Percentiles rank a stretch among this genome's conserved stretches.
These are phyloP conservation scores for Patella ulyssiponensis DNA, from an alignment of 2,888 invertebrate genomes.

Conservation along the genomic window DNA sequence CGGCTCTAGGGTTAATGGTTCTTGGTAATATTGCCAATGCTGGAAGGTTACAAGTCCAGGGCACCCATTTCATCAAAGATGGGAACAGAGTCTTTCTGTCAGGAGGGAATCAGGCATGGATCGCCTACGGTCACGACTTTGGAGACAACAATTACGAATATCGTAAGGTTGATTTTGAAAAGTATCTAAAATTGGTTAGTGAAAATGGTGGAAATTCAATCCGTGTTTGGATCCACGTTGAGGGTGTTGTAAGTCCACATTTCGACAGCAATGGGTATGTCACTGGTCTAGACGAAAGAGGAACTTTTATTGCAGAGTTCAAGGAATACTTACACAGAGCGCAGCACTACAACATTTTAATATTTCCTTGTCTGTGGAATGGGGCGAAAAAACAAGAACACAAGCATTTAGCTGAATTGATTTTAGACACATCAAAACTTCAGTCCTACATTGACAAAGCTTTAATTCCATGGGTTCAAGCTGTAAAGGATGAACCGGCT, in stretches of 20 bases:
- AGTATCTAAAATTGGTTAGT: constrained; percentile 24
- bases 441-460: constrained; percentile 59
- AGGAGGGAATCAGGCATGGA: constrained; percentile 40
- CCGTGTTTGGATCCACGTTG: constrained; percentile 57
- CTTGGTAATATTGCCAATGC: neutral
- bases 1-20: too few species aligned
- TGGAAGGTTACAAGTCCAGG: constrained; percentile 10
- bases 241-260: constrained; percentile 52
- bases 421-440: constrained; percentile 52
- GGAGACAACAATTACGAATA: constrained; percentile 30
- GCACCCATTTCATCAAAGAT: constrained; percentile 21
- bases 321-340: constrained; percentile 47
- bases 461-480: constrained; percentile 55
- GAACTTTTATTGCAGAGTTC: constrained; percentile 56
- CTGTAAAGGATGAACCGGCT: constrained; percentile 53
- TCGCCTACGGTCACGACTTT: constrained; percentile 34
- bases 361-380: constrained; percentile 61
- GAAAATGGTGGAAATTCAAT: constrained; percentile 40
- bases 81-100: constrained; percentile 34
- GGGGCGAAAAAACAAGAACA: constrained; percentile 48
- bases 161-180: constrained; percentile 21
- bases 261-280: constrained; percentile 55
- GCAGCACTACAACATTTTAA: constrained; percentile 47
- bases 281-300: constrained; percentile 45
- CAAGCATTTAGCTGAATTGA: constrained; percentile 27